Conservation (phyloP, 2,888 invertebrate species). For the Chloroclysta siterata region DNA sequence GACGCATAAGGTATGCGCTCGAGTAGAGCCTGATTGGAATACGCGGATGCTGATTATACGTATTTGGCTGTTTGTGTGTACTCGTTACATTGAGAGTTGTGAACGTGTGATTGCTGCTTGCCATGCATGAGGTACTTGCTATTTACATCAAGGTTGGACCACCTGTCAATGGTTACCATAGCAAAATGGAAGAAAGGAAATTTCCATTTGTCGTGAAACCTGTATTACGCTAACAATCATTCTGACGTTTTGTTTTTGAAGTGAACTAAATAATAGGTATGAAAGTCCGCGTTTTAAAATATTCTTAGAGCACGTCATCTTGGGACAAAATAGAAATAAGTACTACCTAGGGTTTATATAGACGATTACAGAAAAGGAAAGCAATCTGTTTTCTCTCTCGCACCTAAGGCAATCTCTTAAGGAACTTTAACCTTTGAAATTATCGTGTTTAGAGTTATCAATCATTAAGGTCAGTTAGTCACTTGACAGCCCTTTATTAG, state of each 20-base stretch:
- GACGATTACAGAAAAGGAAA: conserved; percentile 20
- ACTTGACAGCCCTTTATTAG: conserved; percentile 32
- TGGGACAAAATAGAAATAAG: background rate
- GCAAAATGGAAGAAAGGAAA: conserved; percentile 13
- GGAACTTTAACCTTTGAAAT: conserved; percentile 22
- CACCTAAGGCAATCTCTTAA: conserved; percentile 19
- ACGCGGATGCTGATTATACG: conserved; percentile 25
- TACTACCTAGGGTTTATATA: background rate
- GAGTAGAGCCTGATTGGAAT: conserved; percentile 31
- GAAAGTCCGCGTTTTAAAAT: conserved; percentile 7
- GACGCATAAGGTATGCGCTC: conserved; percentile 41
- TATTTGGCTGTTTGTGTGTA: conserved; percentile 24
- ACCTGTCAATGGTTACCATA: conserved; percentile 20
- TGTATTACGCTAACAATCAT: background rate
- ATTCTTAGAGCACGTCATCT: conserved; percentile 12
- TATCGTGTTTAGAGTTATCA: conserved; percentile 28
- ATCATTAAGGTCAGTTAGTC: conserved; percentile 34
- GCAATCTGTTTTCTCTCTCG: conserved; percentile 19
- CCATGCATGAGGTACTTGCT: conserved; percentile 16
- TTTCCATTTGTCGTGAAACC: conserved; percentile 10
- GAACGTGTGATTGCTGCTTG: conserved; percentile 24
- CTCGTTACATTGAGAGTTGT: conserved; percentile 19
- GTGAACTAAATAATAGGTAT: conserved; percentile 8
- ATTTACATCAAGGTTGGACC: conserved; percentile 22
- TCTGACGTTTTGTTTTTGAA: conserved; percentile 1